Base-by-base conservation (phyloP, 1,140 invertebrate species). In the Drosophila novamexicana region DNA sequence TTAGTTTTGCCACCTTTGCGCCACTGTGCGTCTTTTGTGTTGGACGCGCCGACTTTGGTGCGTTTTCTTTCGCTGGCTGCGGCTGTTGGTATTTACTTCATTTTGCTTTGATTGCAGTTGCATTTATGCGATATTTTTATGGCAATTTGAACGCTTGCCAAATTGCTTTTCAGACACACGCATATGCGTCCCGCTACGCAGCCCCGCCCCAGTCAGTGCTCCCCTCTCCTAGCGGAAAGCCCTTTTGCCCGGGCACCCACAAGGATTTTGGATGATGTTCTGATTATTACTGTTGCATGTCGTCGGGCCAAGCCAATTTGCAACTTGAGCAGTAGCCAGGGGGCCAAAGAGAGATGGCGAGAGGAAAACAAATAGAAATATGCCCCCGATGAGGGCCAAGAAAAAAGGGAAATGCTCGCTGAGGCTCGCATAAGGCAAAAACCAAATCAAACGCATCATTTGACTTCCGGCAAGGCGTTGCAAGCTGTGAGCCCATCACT, bases 371-470 rank as follows among this genome's bases (percentile, higher is more conserved):
- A 39, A 57, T 40, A 22, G 32, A 42, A 36, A 40, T 32, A 40
- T 34, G 36, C 18, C 32, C 8, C 12, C 40, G 32, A 10, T 29
- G 29, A 68, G 66, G 56, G 63, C 32, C n/a, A 57, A 50, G 18
- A 6, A 32, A 52, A 14, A 56, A 40, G 65, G 71, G 22, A 49
- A 61, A 18, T 39, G 12, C 32, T 7, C 14, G 40, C 61, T 29
- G 22, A 5, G 22, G 29, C 45, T 42, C 12, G 49, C 36, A 54
- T 39, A 80, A 53, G 80, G 75, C 70, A 71, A 69, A 77, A 71
- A 61, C 73, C 73, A 70, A 79, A 85, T 84, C 81, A 85, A 84
- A 84, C 74, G 81, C 81, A 74, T 84, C 81, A 85, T 85, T 84
- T 77, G 64, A 84, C 81, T 84, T 84, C 81, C 81, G 81, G 81